Base-by-base conservation (phyloP, 2,888 invertebrate genomes). In the Lasioglossum leucozonium region DNA sequence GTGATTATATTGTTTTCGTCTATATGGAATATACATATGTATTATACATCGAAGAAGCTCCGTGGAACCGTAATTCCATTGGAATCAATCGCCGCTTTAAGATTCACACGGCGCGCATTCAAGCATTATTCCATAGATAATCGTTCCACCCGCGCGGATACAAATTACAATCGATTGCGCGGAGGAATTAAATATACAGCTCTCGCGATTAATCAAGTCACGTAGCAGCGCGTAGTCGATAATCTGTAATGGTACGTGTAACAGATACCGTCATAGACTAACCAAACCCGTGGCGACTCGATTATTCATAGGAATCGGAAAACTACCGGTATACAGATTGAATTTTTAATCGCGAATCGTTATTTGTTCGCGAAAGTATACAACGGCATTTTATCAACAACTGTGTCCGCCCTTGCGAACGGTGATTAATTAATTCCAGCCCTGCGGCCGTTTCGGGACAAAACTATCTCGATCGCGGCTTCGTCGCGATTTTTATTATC, bases 121-220 rank as follows among this genome's bases (percentile, higher is more conserved):
- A 30, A 37, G 65, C 44, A 72, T 83, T 79, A 71, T 79, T 79
- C 58, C 67, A 44, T 55, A 55, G 67, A 78, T 84, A 84, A 84
- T 84, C 84, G 72, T 58, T 58, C 78, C 44, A 16, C 58, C 62
- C 18, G 69, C 62, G 40, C 42, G 22, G 40, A 76, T 58, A 55
- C 72, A 58, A 74, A 67, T 74, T 76, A 51, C 82, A 74, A 89
- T 87, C 86, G 88, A 86, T 87, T 82, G 73, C 69, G 76, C 71
- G 76, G 62, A 86, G 75, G 79, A 87, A 88, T 87, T 87, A 87
- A 87, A 88, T 85, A 77, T 80, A 82, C 82, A 82, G 73, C 5
- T 40, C 72, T 76, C 73, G 78, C 86, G 79, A 88, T 88, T 87
- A 86, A 87, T 88, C 88, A 87, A 86, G 89, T 86, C 75, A 76